Evolutionary conservation across 2,888 invertebrate genomes (phyloP).

Genomic region (Pandemis heparana): DNA sequence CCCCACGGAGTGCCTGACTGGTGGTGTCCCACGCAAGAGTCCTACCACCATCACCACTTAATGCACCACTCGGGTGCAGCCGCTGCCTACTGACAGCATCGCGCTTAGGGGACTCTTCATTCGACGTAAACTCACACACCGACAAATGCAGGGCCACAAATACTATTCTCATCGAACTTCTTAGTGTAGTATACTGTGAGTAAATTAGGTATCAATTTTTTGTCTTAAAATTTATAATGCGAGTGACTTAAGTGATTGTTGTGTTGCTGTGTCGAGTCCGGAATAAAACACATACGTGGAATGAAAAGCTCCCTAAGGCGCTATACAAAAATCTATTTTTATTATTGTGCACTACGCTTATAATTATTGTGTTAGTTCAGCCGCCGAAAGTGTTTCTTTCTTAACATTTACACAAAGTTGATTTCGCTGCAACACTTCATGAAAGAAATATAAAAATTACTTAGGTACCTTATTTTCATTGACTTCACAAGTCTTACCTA

Average conservation of each 20-base stretch:
- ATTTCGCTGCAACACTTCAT: conserved; percentile 5
- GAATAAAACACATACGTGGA: conserved; percentile 61
- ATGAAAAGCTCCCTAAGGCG: conserved; percentile 83
- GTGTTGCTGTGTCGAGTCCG: conserved; percentile 36
- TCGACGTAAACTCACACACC: conserved; percentile 61
- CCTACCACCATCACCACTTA: conserved; percentile 85
- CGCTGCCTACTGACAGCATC: conserved; percentile 90
- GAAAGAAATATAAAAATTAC: conserved; percentile 37
- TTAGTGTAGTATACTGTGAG: not conserved
- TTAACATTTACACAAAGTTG: not conserved
- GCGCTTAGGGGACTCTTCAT: conserved; percentile 85
- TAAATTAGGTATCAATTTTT: conserved; percentile 5
- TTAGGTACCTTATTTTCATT: not conserved
- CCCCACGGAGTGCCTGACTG: conserved; percentile 83
- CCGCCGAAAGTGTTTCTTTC: conserved; percentile 18
- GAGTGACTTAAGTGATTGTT: conserved; percentile 27
- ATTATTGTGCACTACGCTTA: conserved; percentile 76
- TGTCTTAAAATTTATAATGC: conserved; percentile 1
- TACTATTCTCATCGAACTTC: conserved; percentile 1
- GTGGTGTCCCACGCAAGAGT: conserved; percentile 83
- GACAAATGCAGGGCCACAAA: conserved; percentile 10
- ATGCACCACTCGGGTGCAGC: conserved; percentile 90
- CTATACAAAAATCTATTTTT: conserved; percentile 53
- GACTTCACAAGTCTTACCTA: not conserved
- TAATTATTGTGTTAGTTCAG: conserved; percentile 48